Evolutionary conservation across 2,888 invertebrate species (phyloP).

Genomic region (Caenorhabditis sp.): DNA sequence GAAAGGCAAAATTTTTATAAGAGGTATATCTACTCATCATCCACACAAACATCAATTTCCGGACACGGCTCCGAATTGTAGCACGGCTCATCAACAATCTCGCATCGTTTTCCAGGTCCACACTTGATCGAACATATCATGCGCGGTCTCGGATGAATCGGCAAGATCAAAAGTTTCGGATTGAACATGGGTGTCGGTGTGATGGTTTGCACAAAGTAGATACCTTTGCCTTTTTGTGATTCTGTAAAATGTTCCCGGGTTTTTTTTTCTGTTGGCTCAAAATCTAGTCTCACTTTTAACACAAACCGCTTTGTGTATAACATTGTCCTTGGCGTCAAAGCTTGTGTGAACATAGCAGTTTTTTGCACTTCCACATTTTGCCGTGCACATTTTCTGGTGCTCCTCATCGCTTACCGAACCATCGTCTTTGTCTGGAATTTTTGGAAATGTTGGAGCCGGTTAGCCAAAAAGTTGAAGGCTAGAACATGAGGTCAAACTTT

Average conservation of each 20-base stretch:
- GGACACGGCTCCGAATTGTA: conserved; percentile 13
- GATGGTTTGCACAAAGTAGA: background rate
- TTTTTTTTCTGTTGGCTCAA: background rate
- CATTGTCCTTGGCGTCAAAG: background rate
- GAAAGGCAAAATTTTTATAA: no score
- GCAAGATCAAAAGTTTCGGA: background rate
- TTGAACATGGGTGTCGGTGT: background rate
- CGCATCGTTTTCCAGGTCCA: conserved; percentile 15
- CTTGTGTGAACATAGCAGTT: background rate
- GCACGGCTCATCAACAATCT: conserved; percentile 23
- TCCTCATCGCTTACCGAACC: background rate
- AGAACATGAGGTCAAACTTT: no score
- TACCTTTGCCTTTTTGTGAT: background rate
- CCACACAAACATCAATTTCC: conserved; percentile 21
- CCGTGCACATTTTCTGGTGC: background rate
- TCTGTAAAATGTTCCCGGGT: background rate
- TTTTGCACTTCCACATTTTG: background rate
- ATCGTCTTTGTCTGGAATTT: conserved; percentile 6
- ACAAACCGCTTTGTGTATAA: background rate
- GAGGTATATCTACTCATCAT: no score
- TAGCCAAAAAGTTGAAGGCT: no score
- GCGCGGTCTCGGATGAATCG: background rate
- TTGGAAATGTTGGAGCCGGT: no score
- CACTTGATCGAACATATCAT: conserved; percentile 9
- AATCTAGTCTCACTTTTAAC: background rate